phyloP scores from a whole-genome alignment of 2,797 vertebrate genomes.

The Amphiprion clarkii region DNA sequence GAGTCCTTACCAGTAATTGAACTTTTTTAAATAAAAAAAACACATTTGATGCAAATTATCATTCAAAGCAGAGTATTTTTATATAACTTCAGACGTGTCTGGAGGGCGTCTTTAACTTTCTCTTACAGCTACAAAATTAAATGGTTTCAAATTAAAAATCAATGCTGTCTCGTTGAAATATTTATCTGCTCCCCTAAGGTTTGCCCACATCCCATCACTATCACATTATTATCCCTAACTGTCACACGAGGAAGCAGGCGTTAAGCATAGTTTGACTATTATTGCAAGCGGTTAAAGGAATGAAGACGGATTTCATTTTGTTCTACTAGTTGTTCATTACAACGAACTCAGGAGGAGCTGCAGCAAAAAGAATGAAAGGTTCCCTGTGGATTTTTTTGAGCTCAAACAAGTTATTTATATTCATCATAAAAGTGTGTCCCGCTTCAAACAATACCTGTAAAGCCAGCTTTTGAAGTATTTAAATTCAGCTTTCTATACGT shows the following conservation, averaged over 20 bases:
- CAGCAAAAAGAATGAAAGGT: too few relatives aligned
- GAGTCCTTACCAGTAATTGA: background rate
- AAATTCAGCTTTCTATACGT: background rate
- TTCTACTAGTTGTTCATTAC: background rate
- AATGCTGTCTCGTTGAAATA: slow-evolving; percentile 9
- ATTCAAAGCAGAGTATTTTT: background rate
- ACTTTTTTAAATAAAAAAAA: background rate
- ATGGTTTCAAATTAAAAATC: slow-evolving; percentile 12
- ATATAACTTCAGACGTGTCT: background rate
- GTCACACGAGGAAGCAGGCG: background rate
- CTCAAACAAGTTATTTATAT: too few relatives aligned
- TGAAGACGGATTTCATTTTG: background rate
- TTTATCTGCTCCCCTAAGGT: slow-evolving; percentile 4
- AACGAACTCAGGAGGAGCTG: too few relatives aligned
- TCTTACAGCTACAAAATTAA: background rate
- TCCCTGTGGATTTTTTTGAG: too few relatives aligned
- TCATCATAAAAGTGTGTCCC: too few relatives aligned
- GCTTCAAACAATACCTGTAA: too few relatives aligned
- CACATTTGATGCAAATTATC: slow-evolving; percentile 2
- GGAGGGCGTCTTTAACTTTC: background rate
- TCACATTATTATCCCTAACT: background rate
- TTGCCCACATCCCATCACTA: slow-evolving; percentile 3
- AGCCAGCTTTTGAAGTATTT: background rate
- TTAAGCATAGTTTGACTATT: background rate
- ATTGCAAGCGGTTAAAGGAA: background rate